phyloP scores from a whole-genome alignment of 2,113 vertebrate species.

The Tragulus kanchil region DNA sequence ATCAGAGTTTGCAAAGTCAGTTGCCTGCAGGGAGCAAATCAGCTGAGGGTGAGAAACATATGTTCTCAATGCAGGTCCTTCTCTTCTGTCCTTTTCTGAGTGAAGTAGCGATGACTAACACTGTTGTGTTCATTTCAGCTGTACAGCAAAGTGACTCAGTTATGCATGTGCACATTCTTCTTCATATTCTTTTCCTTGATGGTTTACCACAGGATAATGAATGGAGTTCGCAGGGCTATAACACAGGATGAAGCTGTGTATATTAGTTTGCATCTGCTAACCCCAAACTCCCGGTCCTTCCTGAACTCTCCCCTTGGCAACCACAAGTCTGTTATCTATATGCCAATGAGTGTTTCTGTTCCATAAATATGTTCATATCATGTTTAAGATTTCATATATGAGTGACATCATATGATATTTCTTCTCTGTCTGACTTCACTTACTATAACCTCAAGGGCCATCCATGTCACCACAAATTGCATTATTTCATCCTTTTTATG shows the following conservation, averaged over 20 bases:
- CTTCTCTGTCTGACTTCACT: background rate
- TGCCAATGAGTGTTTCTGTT: background rate
- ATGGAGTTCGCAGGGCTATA: background rate
- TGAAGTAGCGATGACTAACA: background rate
- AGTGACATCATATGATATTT: background rate
- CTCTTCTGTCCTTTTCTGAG: background rate
- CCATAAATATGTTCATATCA: background rate
- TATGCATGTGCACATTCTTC: background rate
- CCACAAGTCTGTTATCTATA: background rate
- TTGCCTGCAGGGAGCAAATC: background rate
- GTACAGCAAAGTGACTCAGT: background rate
- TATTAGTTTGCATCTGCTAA: background rate
- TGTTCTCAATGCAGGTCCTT: background rate
- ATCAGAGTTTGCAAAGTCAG: background rate
- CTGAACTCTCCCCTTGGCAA: background rate
- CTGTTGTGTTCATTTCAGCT: background rate
- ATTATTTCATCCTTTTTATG: background rate
- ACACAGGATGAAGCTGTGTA: background rate
- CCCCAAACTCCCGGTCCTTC: background rate
- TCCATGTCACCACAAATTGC: background rate
- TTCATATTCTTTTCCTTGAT: background rate
- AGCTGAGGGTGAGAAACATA: background rate
- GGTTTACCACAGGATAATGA: background rate
- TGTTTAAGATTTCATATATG: too few species aligned
- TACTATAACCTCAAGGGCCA: background rate